phyloP scores from a whole-genome alignment of 1,140 invertebrate species.

The Meloidogyne floridensis region DNA sequence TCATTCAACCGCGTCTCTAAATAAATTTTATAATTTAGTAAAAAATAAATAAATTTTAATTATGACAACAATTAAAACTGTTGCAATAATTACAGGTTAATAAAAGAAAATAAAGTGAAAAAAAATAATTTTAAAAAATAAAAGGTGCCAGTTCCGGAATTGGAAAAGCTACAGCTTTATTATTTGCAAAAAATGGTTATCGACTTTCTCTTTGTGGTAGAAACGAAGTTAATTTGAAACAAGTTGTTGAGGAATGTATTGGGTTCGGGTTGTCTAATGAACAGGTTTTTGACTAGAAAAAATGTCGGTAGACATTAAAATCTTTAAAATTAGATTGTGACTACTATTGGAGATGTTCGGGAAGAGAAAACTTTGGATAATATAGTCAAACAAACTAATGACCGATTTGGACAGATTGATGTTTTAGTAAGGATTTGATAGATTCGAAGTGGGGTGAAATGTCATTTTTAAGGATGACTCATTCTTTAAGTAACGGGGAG shows the following conservation, averaged over 20 bases:
- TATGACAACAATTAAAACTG: neutral
- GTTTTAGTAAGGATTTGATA: constrained; percentile 21
- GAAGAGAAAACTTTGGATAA: constrained; percentile 41
- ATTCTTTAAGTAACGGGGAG: no score
- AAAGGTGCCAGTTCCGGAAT: constrained; percentile 82
- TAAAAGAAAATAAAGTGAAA: neutral
- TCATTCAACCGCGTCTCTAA: no score
- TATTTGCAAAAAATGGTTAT: constrained; percentile 77
- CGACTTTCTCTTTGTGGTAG: constrained; percentile 76
- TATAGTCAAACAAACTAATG: constrained; percentile 42
- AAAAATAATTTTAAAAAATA: neutral
- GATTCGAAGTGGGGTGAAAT: neutral
- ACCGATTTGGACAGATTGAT: constrained; percentile 47
- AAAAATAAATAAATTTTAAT: neutral
- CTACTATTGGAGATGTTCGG: constrained; percentile 59
- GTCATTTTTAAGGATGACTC: neutral
- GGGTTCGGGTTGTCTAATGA: constrained; percentile 39
- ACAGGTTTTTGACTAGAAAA: constrained; percentile 25
- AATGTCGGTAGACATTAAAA: neutral
- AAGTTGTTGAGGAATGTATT: constrained; percentile 73
- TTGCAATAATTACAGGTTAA: neutral
- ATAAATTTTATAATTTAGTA: no score
- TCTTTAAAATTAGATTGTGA: constrained; percentile 51
- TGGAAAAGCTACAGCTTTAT: constrained; percentile 69
- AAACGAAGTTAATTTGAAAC: constrained; percentile 74